Percentiles rank a stretch among this genome's conserved stretches.
Evolutionary conservation across 2,888 invertebrate genomes (phyloP).

Genomic region (Pristionchus maxplancki): DNA sequence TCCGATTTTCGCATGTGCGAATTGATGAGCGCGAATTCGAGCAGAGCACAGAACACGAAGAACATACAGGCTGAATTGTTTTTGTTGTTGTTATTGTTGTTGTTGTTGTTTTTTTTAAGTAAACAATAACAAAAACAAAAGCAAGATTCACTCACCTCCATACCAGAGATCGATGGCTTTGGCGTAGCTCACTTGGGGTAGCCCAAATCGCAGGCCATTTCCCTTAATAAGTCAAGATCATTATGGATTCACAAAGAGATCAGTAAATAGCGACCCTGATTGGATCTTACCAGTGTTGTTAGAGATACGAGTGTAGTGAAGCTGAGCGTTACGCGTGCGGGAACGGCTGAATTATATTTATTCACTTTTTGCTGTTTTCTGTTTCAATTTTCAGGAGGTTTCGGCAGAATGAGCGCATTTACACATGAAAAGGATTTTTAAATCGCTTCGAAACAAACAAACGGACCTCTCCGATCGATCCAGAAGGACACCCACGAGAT

Average conservation of each 20-base stretch:
- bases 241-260: too few species aligned
- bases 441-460: background rate
- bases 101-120: too few species aligned
- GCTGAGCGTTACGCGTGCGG: slow-evolving; percentile 74
- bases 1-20: slow-evolving; percentile 71
- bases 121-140: too few species aligned
- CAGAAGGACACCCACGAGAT: slow-evolving; percentile 69
- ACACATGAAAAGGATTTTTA: too few species aligned
- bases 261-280: too few species aligned
- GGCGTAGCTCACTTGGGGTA: slow-evolving; percentile 73
- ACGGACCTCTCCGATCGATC: slow-evolving; percentile 69
- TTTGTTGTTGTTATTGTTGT: background rate
- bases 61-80: slow-evolving; percentile 72
- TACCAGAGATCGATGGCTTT: slow-evolving; percentile 76
- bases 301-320: slow-evolving; percentile 76
- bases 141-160: slow-evolving; percentile 75
- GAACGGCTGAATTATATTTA: slow-evolving; percentile 66
- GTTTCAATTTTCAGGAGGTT: background rate
- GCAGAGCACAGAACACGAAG: slow-evolving; percentile 74
- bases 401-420: too few species aligned
- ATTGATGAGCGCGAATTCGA: slow-evolving; percentile 75
- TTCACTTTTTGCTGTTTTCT: background rate
- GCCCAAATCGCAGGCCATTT: slow-evolving; percentile 73
- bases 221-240: slow-evolving; percentile 59
- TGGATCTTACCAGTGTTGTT: slow-evolving; percentile 72